phyloP scores from a whole-genome alignment of 1,140 invertebrate genomes.

The Scaptomyza montana region DNA sequence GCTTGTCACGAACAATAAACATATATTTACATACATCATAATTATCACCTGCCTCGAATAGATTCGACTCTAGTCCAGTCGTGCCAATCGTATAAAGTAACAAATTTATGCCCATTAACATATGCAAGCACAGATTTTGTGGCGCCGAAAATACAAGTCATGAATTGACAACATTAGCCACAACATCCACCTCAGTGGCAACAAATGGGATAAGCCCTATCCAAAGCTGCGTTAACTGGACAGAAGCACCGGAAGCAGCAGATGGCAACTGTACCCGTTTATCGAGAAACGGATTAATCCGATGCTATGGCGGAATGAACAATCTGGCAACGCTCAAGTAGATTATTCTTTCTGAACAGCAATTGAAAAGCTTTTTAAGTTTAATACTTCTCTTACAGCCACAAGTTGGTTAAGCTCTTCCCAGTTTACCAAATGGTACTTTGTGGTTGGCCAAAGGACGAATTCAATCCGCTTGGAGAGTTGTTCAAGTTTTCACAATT shows the following conservation, averaged over 20 bases:
- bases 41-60: constrained; percentile 42
- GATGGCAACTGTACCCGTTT: constrained; percentile 68
- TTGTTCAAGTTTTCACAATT: constrained; percentile 75
- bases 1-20: background rate
- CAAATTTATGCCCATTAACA: constrained; percentile 7
- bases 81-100: background rate
- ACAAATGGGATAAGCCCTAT: background rate
- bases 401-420: constrained; percentile 26
- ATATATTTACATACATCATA: background rate
- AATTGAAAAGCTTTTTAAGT: background rate
- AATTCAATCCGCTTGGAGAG: constrained; percentile 65
- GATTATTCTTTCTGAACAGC: background rate
- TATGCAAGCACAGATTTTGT: background rate
- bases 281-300: constrained; percentile 51
- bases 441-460: constrained; percentile 75
- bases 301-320: constrained; percentile 79
- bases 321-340: constrained; percentile 63
- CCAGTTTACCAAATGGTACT: constrained; percentile 57
- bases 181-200: background rate
- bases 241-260: constrained; percentile 56
- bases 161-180: constrained; percentile 6
- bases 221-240: constrained; percentile 68
- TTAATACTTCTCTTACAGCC: background rate
- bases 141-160: background rate
- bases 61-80: constrained; percentile 23